phyloP scores from a whole-genome alignment of 2,113 vertebrate genomes.

The Laticauda laticaudata region DNA sequence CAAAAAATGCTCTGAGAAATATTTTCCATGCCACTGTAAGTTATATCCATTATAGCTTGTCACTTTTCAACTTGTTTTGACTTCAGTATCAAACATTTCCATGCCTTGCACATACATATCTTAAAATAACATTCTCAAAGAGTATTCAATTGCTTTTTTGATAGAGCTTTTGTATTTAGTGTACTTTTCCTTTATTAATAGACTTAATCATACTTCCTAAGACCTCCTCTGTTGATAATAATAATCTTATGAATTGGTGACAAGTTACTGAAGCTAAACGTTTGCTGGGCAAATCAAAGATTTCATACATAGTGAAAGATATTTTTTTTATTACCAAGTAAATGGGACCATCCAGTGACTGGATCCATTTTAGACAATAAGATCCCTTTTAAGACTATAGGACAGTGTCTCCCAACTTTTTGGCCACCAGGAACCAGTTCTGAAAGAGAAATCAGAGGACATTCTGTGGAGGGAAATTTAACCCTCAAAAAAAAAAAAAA shows the following conservation, averaged over 20 bases:
- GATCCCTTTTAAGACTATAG: neutral
- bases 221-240: conserved; percentile 47
- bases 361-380: neutral
- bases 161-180: neutral
- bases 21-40: conserved; percentile 34
- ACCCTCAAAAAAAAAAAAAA: neutral
- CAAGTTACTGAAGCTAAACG: conserved; percentile 34
- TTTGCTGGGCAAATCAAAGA: conserved; percentile 34
- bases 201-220: neutral
- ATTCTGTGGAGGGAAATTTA: neutral
- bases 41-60: conserved; percentile 51
- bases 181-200: conserved; percentile 9
- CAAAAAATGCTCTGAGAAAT: conserved; percentile 54
- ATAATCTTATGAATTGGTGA: conserved; percentile 57
- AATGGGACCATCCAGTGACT: neutral
- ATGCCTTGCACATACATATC: neutral
- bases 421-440: too few species aligned
- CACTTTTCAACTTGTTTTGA: conserved; percentile 54
- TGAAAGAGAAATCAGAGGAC: neutral
- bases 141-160: neutral
- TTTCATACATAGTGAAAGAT: rapidly evolving
- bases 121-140: neutral
- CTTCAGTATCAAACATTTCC: conserved; percentile 42
- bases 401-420: neutral
- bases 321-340: neutral